These are phyloP conservation scores for Paracyprichromis sp. DNA, from an alignment of 2,113 vertebrate species.

Conservation along the genomic window DNA sequence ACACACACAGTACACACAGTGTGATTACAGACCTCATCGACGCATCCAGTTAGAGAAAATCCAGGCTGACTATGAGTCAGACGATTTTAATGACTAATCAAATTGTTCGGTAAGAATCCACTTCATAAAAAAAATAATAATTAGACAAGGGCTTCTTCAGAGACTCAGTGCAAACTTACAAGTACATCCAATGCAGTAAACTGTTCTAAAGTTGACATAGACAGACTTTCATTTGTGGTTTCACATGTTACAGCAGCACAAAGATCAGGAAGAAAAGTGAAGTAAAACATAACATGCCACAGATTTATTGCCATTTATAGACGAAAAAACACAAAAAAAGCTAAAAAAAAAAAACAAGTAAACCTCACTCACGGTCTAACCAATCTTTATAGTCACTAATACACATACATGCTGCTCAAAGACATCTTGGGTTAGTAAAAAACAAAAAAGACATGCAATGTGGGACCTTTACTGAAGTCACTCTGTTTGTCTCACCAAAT, in stretches of 20 bases:
- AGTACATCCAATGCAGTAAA: background rate
- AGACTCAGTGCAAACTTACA: background rate
- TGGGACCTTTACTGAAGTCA: background rate
- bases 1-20: background rate
- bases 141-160: background rate
- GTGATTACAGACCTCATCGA: background rate
- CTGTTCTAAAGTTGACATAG: background rate
- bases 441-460: background rate
- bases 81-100: slow-evolving; percentile 13
- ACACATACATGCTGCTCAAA: background rate
- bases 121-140: background rate
- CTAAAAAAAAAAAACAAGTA: background rate
- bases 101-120: background rate
- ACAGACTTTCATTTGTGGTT: background rate
- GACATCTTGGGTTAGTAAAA: background rate
- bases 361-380: background rate
- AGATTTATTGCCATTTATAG: background rate
- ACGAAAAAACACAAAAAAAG: background rate
- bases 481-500: slow-evolving; percentile 27
- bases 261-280: background rate
- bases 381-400: background rate
- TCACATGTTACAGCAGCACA: background rate
- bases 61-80: background rate
- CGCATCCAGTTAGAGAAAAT: slow-evolving; percentile 12
- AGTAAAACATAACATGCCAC: background rate